A percentile compares a stretch with the other conserved stretches of the same genome.
These are phyloP conservation scores for Ganaspis brasiliensis DNA, from an alignment of 2,888 invertebrate species.

Conservation along the genomic window DNA sequence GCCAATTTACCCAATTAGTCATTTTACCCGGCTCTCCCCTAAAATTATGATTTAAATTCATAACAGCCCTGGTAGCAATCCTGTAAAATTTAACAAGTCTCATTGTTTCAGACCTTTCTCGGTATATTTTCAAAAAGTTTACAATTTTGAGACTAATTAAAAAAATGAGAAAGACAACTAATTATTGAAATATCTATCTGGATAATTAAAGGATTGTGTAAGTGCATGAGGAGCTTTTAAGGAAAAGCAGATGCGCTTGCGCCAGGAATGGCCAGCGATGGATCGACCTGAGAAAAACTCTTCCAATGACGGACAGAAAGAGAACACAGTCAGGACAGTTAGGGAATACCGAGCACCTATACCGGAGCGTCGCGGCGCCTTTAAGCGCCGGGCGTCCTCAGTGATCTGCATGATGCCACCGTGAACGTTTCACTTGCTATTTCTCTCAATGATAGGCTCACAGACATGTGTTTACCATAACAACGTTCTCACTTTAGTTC, in stretches of 20 bases:
- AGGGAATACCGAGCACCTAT: constrained; percentile 46
- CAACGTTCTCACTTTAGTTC: background rate
- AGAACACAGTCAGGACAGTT: constrained; percentile 56
- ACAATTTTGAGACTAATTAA: too few relatives aligned
- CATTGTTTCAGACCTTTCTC: too few relatives aligned
- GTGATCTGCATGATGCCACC: constrained; percentile 76
- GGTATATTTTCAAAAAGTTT: too few relatives aligned
- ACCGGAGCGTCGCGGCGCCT: constrained; percentile 62
- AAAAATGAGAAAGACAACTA: too few relatives aligned
- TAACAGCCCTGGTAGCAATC: too few relatives aligned
- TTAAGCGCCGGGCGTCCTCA: constrained; percentile 60
- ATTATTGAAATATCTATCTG: too few relatives aligned
- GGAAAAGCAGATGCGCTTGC: constrained; percentile 63
- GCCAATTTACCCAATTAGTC: too few relatives aligned
- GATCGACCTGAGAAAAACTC: constrained; percentile 78
- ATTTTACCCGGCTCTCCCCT: too few relatives aligned
- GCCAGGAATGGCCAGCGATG: constrained; percentile 66
- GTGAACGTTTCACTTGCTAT: constrained; percentile 65
- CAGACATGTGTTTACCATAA: constrained; percentile 52
- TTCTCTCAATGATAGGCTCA: constrained; percentile 32
- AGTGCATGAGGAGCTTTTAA: constrained; percentile 1
- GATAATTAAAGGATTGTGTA: too few relatives aligned
- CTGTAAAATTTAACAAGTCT: too few relatives aligned
- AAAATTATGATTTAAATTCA: too few relatives aligned
- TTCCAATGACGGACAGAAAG: constrained; percentile 63